Percentiles rank a stretch among this genome's conserved stretches.
Conservation (phyloP, 2,113 vertebrate genomes). For the Stegastes partitus region DNA sequence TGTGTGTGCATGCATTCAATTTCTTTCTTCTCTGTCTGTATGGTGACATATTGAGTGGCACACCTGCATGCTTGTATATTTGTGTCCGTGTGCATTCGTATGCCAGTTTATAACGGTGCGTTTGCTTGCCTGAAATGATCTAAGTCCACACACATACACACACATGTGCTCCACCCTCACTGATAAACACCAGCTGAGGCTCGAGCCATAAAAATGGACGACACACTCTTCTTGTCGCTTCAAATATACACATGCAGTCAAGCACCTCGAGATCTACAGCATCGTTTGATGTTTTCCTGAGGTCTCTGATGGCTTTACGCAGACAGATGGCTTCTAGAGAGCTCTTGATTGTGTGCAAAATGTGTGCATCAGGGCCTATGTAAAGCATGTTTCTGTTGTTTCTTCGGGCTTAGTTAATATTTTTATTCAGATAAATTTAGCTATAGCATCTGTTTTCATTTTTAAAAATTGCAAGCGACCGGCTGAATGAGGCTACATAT, state of each 20-base stretch:
- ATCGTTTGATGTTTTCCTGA: conserved; percentile 60
- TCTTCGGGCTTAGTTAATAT: conserved; percentile 3
- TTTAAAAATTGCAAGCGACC: background rate
- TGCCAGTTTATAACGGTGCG: conserved; percentile 5
- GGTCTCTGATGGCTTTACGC: conserved; percentile 59
- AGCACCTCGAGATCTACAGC: conserved; percentile 43
- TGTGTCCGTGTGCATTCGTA: conserved; percentile 17
- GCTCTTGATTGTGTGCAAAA: conserved; percentile 25
- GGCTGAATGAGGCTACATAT: conserved; percentile 10
- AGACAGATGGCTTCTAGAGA: conserved; percentile 70
- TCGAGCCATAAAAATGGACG: conserved; percentile 46
- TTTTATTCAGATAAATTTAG: conserved; percentile 38
- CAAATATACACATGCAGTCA: conserved; percentile 7
- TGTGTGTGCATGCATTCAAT: background rate
- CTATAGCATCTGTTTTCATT: conserved; percentile 43
- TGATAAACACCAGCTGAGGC: conserved; percentile 58
- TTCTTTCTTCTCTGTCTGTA: conserved; percentile 27
- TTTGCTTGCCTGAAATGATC: conserved; percentile 42
- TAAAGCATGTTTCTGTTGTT: conserved; percentile 39
- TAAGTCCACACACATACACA: conserved; percentile 24
- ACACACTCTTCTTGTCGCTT: conserved; percentile 36
- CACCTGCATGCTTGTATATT: conserved; percentile 31
- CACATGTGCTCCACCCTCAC: conserved; percentile 27
- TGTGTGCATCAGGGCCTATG: conserved; percentile 6
- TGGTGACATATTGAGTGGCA: conserved; percentile 45